Conservation (phyloP, 2,888 invertebrate species). For the Alsophila aescularia region DNA sequence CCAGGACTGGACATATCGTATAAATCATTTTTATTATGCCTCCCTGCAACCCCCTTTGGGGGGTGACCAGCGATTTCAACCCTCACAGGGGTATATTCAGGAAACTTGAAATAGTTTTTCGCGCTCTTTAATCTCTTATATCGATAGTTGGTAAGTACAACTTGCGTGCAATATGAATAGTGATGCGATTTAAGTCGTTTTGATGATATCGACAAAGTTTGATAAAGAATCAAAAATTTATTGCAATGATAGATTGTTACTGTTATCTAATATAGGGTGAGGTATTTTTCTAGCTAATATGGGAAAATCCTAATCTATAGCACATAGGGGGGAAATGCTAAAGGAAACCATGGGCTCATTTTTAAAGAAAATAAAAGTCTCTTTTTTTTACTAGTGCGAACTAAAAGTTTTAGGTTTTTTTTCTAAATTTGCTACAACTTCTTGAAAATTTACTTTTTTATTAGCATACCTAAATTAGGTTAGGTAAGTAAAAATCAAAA, state of each 20-base stretch:
- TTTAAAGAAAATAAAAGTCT: no score
- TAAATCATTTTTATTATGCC: conserved; percentile 81
- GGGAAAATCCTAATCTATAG: no score
- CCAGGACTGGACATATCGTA: conserved; percentile 70
- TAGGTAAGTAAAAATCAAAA: no score
- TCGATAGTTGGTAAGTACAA: conserved; percentile 64
- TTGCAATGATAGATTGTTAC: neutral
- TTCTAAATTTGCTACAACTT: no score
- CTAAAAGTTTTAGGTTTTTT: no score
- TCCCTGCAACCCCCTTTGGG: conserved; percentile 53
- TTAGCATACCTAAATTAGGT: no score
- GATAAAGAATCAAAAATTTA: neutral
- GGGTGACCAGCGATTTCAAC: conserved; percentile 66
- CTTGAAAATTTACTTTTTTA: no score
- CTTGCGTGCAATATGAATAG: conserved; percentile 56
- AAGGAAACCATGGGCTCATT: no score
- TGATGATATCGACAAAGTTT: conserved; percentile 2
- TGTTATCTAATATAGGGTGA: no score
- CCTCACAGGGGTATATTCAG: conserved; percentile 53
- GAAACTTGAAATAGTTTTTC: conserved; percentile 70
- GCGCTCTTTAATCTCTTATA: conserved; percentile 55
- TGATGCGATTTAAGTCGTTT: conserved; percentile 31
- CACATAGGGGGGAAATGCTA: no score
- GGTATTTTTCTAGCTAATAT: no score
- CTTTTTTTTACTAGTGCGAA: no score